Evolutionary conservation across 2,888 invertebrate species (phyloP).

Genomic region (Nematopogon swammerdamellus): DNA sequence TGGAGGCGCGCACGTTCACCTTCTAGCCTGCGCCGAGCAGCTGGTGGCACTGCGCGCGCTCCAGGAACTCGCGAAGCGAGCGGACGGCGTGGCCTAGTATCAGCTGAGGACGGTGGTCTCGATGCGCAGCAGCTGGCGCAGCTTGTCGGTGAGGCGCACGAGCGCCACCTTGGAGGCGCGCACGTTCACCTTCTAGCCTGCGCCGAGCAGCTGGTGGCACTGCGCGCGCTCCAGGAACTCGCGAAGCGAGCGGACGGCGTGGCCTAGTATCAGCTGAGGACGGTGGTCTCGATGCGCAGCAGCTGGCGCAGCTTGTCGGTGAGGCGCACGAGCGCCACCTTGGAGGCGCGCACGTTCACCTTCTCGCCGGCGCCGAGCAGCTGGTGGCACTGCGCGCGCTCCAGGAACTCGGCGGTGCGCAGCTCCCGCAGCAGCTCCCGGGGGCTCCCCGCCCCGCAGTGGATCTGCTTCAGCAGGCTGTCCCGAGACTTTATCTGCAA

Average conservation of each 20-base stretch:
- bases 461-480: constrained; percentile 71
- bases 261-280: constrained; percentile 59
- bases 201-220: constrained; percentile 74
- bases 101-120: constrained; percentile 71
- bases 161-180: constrained; percentile 78
- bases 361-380: constrained; percentile 75
- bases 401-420: constrained; percentile 76
- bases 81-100: constrained; percentile 32
- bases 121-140: constrained; percentile 76
- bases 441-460: constrained; percentile 56
- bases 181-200: constrained; percentile 76
- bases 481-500: constrained; percentile 79
- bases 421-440: constrained; percentile 61
- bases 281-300: constrained; percentile 75
- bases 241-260: too few species aligned
- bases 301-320: constrained; percentile 80
- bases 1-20: constrained; percentile 75
- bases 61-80: too few species aligned
- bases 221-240: constrained; percentile 79
- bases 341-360: constrained; percentile 75
- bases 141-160: constrained; percentile 79
- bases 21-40: constrained; percentile 75
- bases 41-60: constrained; percentile 77
- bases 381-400: constrained; percentile 77
- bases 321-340: constrained; percentile 78